Evolutionary conservation across 2,888 invertebrate genomes (phyloP).

Genomic region (Trissonchulus sp.): DNA sequence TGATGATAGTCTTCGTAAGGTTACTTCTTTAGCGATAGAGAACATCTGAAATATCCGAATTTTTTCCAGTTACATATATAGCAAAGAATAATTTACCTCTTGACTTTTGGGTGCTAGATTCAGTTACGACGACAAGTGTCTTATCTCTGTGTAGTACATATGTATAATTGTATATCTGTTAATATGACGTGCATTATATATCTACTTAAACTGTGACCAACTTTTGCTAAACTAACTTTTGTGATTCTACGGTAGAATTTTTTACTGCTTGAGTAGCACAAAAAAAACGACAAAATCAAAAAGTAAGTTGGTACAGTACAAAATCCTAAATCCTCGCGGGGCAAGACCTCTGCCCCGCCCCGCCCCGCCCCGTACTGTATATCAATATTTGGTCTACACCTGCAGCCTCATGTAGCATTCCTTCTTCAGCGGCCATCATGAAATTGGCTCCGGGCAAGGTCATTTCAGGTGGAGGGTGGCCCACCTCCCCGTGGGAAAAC

Average conservation of each 20-base stretch:
- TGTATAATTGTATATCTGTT: no score
- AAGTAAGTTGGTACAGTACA: neutral
- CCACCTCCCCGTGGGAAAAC: neutral
- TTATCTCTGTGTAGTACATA: no score
- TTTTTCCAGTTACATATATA: no score
- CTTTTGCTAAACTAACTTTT: neutral
- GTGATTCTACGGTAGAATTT: neutral
- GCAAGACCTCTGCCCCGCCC: no score
- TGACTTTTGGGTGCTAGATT: no score
- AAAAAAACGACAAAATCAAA: no score
- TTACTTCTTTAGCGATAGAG: conserved; percentile 1
- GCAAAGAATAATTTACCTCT: no score
- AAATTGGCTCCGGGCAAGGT: neutral
- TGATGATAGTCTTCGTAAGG: no score
- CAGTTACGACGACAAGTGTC: no score
- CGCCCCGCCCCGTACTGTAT: neutral
- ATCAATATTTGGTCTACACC: neutral
- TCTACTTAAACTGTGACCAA: neutral
- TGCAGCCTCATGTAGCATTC: neutral
- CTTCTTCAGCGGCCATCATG: neutral
- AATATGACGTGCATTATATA: no score
- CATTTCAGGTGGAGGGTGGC: neutral
- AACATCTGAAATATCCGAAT: neutral
- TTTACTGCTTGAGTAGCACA: no score
- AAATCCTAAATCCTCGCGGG: no score